Conservation (phyloP, 1,140 invertebrate species). For the Hylyphantes graminicola region DNA sequence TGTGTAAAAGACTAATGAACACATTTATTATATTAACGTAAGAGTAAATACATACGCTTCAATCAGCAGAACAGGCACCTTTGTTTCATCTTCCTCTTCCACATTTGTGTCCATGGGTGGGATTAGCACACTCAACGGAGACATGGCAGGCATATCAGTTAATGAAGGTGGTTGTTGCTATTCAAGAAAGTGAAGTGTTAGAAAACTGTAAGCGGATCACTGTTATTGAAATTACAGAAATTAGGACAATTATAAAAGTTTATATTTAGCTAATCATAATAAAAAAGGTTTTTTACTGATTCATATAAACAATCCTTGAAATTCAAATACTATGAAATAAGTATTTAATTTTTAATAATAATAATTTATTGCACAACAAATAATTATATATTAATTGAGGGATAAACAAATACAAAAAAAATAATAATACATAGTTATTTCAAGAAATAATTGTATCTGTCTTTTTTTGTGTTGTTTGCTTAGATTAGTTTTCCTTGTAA, state of each 20-base stretch:
- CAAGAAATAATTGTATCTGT: no score
- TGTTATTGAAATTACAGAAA: no score
- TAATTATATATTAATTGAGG: no score
- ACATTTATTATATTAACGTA: background rate
- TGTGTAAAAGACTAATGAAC: background rate
- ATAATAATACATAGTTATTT: no score
- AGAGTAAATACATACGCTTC: conserved; percentile 35
- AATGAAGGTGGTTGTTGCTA: conserved; percentile 18
- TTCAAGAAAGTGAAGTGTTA: background rate
- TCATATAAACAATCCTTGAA: background rate
- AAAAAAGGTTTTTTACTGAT: background rate
- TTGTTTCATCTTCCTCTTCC: background rate
- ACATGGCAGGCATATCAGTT: conserved; percentile 32
- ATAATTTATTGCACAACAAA: no score
- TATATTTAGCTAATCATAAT: no score
- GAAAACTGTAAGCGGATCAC: background rate
- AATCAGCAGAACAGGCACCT: conserved; percentile 41
- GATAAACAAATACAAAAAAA: no score
- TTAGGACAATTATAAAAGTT: no score
- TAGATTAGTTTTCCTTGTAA: no score
- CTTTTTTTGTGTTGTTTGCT: no score
- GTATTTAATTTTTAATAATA: no score
- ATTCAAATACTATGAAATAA: no score
- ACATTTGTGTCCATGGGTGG: conserved; percentile 30
- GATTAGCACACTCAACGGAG: conserved; percentile 51